Conservation (phyloP, 2,888 invertebrate genomes). For the Gasteruption jaculator region DNA sequence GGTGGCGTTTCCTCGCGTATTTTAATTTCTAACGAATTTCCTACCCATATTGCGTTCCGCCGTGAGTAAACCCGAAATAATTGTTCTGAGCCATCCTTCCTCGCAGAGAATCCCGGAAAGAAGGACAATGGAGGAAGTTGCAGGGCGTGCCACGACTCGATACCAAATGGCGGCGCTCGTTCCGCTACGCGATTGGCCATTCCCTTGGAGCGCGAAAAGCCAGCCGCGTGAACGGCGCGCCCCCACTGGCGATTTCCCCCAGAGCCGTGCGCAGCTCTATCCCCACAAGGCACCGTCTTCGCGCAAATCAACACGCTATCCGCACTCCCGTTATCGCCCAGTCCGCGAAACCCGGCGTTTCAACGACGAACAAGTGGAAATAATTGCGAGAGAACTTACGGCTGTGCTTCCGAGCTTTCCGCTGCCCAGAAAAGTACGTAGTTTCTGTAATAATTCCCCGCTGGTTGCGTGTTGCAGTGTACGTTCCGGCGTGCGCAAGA, state of each 20-base stretch:
- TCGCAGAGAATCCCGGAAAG: conserved; percentile 48
- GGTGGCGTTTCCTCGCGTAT: background rate
- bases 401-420: conserved; percentile 24
- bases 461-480: conserved; percentile 23
- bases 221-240: conserved; percentile 28
- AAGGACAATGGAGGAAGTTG: conserved; percentile 47
- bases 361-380: conserved; percentile 18
- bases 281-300: conserved; percentile 27
- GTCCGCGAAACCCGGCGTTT: too few species aligned
- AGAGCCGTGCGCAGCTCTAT: conserved; percentile 26
- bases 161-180: conserved; percentile 32
- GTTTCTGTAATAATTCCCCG: conserved; percentile 25
- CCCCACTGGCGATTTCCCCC: conserved; percentile 32
- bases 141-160: conserved; percentile 45
- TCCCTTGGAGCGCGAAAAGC: conserved; percentile 29
- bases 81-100: conserved; percentile 81
- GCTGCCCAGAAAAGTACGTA: conserved; percentile 22
- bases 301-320: conserved; percentile 32
- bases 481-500: conserved; percentile 25
- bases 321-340: conserved; percentile 19
- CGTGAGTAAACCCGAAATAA: conserved; percentile 92
- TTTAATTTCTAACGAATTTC: conserved; percentile 47
- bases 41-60: conserved; percentile 89
- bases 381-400: conserved; percentile 28
- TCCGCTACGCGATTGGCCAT: conserved; percentile 34